Conservation (phyloP, 1,140 invertebrate genomes). For the Drosophila kohkoa region DNA sequence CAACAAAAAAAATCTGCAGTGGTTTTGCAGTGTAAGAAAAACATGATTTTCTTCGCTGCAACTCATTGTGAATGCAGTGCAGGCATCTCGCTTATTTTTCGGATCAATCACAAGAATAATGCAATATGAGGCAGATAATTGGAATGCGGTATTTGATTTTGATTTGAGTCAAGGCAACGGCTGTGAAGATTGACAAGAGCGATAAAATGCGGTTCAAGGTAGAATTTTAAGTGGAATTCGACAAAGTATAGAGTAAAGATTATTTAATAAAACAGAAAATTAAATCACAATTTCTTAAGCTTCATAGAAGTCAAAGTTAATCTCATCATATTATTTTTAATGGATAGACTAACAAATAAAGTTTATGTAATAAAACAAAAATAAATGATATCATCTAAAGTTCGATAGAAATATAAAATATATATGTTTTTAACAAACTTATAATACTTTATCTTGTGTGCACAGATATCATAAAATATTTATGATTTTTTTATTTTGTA, state of each 20-base stretch:
- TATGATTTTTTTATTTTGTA: too few relatives aligned
- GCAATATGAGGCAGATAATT: slow-evolving; percentile 24
- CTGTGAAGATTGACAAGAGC: neutral
- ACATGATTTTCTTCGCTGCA: slow-evolving; percentile 22
- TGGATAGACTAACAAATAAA: too few relatives aligned
- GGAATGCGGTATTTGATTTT: slow-evolving; percentile 33
- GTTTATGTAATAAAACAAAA: too few relatives aligned
- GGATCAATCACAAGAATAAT: slow-evolving; percentile 54
- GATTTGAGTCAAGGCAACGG: slow-evolving; percentile 5
- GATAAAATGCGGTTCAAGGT: neutral
- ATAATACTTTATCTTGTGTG: too few relatives aligned
- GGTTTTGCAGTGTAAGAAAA: slow-evolving; percentile 33
- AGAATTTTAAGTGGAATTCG: neutral
- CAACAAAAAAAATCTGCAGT: slow-evolving; percentile 44
- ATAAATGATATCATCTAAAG: too few relatives aligned
- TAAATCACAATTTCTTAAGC: neutral
- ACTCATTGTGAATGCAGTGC: slow-evolving; percentile 57
- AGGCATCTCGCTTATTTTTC: slow-evolving; percentile 16
- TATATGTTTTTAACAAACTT: too few relatives aligned
- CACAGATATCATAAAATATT: too few relatives aligned
- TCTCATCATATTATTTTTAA: too few relatives aligned
- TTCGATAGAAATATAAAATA: too few relatives aligned
- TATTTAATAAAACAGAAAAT: neutral
- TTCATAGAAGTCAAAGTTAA: too few relatives aligned
- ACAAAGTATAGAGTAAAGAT: neutral